These are phyloP conservation scores for Ia io DNA, from an alignment of 2,113 vertebrate species.

Conservation along the genomic window DNA sequence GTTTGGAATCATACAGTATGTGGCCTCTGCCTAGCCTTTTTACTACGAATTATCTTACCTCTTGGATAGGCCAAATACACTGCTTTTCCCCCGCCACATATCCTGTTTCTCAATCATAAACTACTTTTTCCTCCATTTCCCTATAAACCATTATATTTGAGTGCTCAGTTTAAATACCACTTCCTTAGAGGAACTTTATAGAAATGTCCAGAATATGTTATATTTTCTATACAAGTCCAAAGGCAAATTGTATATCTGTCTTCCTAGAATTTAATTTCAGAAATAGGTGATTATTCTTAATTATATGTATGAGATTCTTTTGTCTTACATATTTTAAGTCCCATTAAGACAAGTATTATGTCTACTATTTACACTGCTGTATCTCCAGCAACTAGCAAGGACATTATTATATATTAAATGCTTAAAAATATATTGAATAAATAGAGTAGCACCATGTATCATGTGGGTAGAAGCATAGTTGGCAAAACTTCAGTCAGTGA, in stretches of 20 bases:
- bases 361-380: not conserved
- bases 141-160: not conserved
- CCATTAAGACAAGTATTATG: not conserved
- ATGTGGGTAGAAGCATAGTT: not conserved
- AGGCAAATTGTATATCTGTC: not conserved
- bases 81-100: not conserved
- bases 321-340: not conserved
- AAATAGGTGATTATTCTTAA: not conserved
- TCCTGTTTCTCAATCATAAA: not conserved
- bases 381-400: not conserved
- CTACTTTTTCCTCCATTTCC: not conserved
- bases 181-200: not conserved
- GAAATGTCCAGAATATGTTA: not conserved
- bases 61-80: not conserved
- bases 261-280: not conserved
- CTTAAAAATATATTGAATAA: not conserved
- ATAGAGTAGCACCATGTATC: not conserved
- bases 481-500: not conserved
- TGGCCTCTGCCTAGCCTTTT: not conserved
- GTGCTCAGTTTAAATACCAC: not conserved
- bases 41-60: not conserved
- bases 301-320: not conserved
- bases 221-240: not conserved
- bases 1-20: not conserved
- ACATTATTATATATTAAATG: not conserved